phyloP scores from a whole-genome alignment of 2,888 invertebrate species.

The Perdita meconis region DNA sequence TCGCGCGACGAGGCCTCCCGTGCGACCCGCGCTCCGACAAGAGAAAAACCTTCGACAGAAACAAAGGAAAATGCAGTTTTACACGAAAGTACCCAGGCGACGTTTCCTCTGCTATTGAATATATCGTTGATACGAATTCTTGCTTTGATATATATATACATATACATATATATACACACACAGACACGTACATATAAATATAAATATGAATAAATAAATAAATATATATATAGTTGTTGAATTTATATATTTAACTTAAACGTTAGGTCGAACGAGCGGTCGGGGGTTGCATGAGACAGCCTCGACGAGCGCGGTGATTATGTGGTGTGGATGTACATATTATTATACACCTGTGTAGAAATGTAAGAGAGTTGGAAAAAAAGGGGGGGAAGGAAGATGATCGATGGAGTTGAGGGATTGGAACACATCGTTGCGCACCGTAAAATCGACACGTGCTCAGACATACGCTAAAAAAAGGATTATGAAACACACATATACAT shows the following conservation, averaged over 20 bases:
- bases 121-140: slow-evolving; percentile 46
- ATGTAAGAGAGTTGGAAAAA: slow-evolving; percentile 36
- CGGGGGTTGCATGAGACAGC: slow-evolving; percentile 51
- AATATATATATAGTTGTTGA: slow-evolving; percentile 53
- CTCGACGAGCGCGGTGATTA: slow-evolving; percentile 47
- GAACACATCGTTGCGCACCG: slow-evolving; percentile 46
- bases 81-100: slow-evolving; percentile 34
- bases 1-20: slow-evolving; percentile 43
- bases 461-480: background rate
- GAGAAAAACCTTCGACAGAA: slow-evolving; percentile 20
- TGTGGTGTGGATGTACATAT: slow-evolving; percentile 70
- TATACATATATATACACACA: slow-evolving; percentile 21
- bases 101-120: slow-evolving; percentile 50
- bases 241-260: slow-evolving; percentile 43
- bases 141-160: slow-evolving; percentile 46
- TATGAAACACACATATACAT: slow-evolving; percentile 5
- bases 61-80: slow-evolving; percentile 19
- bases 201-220: slow-evolving; percentile 29
- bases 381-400: slow-evolving; percentile 4
- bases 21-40: slow-evolving; percentile 26
- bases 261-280: slow-evolving; percentile 32
- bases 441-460: slow-evolving; percentile 2
- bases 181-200: slow-evolving; percentile 11
- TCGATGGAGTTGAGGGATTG: slow-evolving; percentile 11
- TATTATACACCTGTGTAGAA: slow-evolving; percentile 68